These are phyloP conservation scores for Standfussiana lucernea DNA, from an alignment of 2,888 invertebrate genomes.

Conservation along the genomic window DNA sequence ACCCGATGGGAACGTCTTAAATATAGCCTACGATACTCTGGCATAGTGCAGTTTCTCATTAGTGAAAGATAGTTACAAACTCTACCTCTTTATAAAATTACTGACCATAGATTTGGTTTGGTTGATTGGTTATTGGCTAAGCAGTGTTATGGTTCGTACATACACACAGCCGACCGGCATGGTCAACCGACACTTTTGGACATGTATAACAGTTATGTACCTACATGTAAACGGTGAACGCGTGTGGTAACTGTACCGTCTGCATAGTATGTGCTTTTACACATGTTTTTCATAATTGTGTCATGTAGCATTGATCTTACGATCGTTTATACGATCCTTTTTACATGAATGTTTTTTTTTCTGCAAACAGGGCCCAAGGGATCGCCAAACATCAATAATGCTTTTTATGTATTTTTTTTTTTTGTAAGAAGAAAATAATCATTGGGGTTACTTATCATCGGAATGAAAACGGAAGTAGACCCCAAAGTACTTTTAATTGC, in stretches of 20 bases:
- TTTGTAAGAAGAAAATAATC: background rate
- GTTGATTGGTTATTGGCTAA: background rate
- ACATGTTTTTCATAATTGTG: slow-evolving; percentile 3
- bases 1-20: background rate
- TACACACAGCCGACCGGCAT: too few species aligned
- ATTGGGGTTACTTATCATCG: slow-evolving; percentile 2
- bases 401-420: background rate
- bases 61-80: background rate
- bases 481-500: slow-evolving; percentile 8
- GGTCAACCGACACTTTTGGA: background rate
- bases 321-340: background rate
- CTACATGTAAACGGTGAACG: slow-evolving; percentile 2
- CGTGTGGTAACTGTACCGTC: too few species aligned
- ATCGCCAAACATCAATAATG: background rate
- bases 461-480: slow-evolving; percentile 31
- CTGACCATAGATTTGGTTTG: background rate
- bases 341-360: background rate
- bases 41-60: background rate
- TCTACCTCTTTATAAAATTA: background rate
- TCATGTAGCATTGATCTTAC: background rate
- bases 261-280: background rate
- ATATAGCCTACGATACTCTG: background rate
- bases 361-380: background rate
- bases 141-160: background rate
- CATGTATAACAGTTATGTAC: background rate